phyloP scores from a whole-genome alignment of 2,888 invertebrate species.

The Cataglyphis livida region DNA sequence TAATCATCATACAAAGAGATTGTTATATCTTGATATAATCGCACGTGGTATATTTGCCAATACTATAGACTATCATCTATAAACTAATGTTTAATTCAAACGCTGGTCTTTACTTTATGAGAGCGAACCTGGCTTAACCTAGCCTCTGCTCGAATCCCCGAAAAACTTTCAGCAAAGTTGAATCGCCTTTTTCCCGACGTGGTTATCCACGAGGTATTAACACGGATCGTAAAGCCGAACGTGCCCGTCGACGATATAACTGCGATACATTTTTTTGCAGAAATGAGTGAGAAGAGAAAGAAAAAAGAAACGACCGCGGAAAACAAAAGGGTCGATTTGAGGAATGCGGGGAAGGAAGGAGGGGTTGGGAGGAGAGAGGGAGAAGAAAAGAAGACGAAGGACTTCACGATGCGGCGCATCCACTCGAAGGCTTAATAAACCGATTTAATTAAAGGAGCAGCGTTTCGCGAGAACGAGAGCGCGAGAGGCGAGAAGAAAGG shows the following conservation, averaged over 20 bases:
- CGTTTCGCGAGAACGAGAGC: slow-evolving; percentile 66
- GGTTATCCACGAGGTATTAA: slow-evolving; percentile 77
- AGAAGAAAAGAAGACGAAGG: slow-evolving; percentile 53
- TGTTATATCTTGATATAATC: slow-evolving; percentile 54
- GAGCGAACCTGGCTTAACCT: slow-evolving; percentile 70
- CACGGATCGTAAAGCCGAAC: slow-evolving; percentile 76
- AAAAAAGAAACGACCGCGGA: slow-evolving; percentile 32
- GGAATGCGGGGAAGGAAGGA: background rate
- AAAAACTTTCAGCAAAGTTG: slow-evolving; percentile 73
- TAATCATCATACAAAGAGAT: slow-evolving; percentile 26
- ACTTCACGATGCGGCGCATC: slow-evolving; percentile 71
- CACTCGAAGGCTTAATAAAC: slow-evolving; percentile 79
- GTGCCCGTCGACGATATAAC: slow-evolving; percentile 74
- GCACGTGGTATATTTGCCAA: slow-evolving; percentile 57
- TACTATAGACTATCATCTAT: slow-evolving; percentile 29
- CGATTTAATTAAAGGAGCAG: slow-evolving; percentile 80
- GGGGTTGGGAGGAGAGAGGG: background rate
- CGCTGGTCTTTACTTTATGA: slow-evolving; percentile 75
- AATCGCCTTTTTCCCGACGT: slow-evolving; percentile 66
- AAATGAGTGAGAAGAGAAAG: slow-evolving; percentile 46
- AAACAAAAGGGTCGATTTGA: slow-evolving; percentile 53
- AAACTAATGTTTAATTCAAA: slow-evolving; percentile 73
- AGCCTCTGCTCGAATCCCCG: slow-evolving; percentile 66
- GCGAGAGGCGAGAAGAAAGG: slow-evolving; percentile 28
- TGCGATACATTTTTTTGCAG: slow-evolving; percentile 68